Percentiles rank a stretch among this genome's conserved stretches.
phyloP scores from a whole-genome alignment of 92 coral and sea anemone genomes.

The Phenganax subtilis region DNA sequence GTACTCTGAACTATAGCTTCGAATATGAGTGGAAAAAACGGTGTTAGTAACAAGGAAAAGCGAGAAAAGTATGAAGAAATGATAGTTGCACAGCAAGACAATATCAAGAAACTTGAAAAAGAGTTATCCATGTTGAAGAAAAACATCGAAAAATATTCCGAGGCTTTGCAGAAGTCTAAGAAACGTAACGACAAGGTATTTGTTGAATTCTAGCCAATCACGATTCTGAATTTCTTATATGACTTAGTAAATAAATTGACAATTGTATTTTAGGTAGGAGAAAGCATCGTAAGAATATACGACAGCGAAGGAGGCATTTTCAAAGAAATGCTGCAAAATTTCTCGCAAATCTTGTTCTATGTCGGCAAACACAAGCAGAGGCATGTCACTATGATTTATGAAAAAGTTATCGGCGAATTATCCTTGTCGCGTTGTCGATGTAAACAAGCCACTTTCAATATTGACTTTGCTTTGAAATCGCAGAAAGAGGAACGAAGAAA shows the following conservation, averaged over 20 bases:
- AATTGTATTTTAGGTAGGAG: background rate
- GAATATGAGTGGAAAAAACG: slow-evolving; percentile 18
- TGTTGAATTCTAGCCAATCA: too few relatives aligned
- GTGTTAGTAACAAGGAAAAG: background rate
- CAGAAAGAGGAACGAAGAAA: slow-evolving; percentile 36
- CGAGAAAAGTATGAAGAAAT: slow-evolving; percentile 23
- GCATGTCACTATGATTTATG: slow-evolving; percentile 28
- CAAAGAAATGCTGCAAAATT: slow-evolving; percentile 27
- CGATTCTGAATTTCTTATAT: too few relatives aligned
- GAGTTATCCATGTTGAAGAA: slow-evolving; percentile 37
- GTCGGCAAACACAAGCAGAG: slow-evolving; percentile 27
- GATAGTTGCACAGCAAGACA: slow-evolving; percentile 26
- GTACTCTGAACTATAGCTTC: background rate
- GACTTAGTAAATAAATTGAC: too few relatives aligned
- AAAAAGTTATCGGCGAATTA: slow-evolving; percentile 34
- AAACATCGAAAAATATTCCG: slow-evolving; percentile 36
- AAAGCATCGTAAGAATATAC: slow-evolving; percentile 30
- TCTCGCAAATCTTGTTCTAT: slow-evolving; percentile 24
- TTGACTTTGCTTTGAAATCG: slow-evolving; percentile 31
- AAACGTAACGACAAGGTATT: slow-evolving; percentile 22
- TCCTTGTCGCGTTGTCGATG: slow-evolving; percentile 36
- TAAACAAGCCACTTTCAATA: slow-evolving; percentile 35
- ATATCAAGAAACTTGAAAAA: slow-evolving; percentile 29
- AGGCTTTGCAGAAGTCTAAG: slow-evolving; percentile 11
- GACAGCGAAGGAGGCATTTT: slow-evolving; percentile 23